These are phyloP conservation scores for Cryptoleucopteryx plumbea DNA, from an alignment of 2,113 vertebrate genomes.

Conservation along the genomic window DNA sequence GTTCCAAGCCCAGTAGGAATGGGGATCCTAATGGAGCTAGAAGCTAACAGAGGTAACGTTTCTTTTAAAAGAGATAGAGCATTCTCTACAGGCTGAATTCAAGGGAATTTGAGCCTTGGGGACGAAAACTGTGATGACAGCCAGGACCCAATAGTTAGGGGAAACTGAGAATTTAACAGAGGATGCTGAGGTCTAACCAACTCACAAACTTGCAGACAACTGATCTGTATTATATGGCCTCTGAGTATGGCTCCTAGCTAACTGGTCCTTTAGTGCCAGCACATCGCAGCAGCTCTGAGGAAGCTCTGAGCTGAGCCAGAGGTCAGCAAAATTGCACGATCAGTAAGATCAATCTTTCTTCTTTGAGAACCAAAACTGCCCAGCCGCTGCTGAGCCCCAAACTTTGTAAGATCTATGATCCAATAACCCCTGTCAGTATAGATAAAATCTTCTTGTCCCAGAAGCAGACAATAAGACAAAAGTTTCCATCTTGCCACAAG, in stretches of 20 bases:
- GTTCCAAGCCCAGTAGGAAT: not conserved
- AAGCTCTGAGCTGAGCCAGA: not conserved
- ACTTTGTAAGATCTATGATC: not conserved
- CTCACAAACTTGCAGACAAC: not conserved
- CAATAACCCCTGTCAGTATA: not conserved
- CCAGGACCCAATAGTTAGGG: not conserved
- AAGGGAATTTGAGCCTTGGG: not conserved
- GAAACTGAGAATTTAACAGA: not conserved
- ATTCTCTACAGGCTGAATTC: not conserved
- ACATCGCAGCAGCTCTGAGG: not conserved
- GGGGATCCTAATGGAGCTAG: not conserved
- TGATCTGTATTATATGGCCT: not conserved
- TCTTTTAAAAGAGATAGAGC: not conserved
- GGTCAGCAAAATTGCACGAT: not conserved
- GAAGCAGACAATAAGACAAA: not conserved
- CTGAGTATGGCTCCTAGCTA: not conserved
- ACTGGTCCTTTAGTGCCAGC: fast-evolving
- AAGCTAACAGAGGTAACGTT: not conserved
- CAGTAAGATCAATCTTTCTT: not conserved
- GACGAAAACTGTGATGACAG: not conserved
- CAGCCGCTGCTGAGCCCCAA: not conserved
- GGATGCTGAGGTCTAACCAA: not conserved
- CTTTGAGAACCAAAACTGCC: not conserved
- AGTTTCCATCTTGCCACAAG: not conserved
- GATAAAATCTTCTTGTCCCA: not conserved